Evolutionary conservation across 2,113 vertebrate species (phyloP), one percentile per base, ranked within the genome.

Genomic region (Tyrannus savana): DNA sequence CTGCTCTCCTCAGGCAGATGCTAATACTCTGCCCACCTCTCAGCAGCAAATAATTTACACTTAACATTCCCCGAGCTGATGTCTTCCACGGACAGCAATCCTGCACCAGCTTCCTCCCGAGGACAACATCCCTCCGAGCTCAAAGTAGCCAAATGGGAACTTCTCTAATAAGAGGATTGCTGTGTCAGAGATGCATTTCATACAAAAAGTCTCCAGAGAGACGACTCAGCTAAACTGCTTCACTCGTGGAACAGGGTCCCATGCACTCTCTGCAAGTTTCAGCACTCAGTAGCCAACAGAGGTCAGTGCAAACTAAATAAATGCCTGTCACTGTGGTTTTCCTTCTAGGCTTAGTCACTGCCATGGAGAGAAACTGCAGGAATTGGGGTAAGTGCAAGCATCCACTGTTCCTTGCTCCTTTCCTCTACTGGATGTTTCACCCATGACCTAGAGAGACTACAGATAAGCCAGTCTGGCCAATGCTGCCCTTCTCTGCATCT

Each of bases 221-320:
- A 79, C 11, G 28, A 67, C 27, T 25, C 58, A 44, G 44, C 46
- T 60, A 35, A 90, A 95, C 53, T 3, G 30, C 67, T 49, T 50
- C 12, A 2, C 31, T 66, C 7, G 0, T 4, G 12, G 21, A 37
- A 89, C 41, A 19, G 24, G 10, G 19, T 41, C 14, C 47, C 31
- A 19, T 5, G 53, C 53, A 5, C 31, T 71, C 37, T 3, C 25
- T 47, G 74, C 37, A 56, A 68, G 66, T 55, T 91, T 58, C 88
- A 82, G 68, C 55, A 24, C 30, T 37, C 7, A 0, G 55, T 72
- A 86, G 60, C 92, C 95, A 91, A 81, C 55, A 82, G 91, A 97
- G 78, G 95, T 92, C 89, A 86, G 83, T 95, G 76, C 87, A 89
- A 95, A 95, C 94, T 80, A 74, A 92, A 83, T 49, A 93, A 90